Percentiles rank a stretch among this genome's conserved stretches.
Conservation (phyloP, 1,140 invertebrate species). For the Latrodectus geometricus region DNA sequence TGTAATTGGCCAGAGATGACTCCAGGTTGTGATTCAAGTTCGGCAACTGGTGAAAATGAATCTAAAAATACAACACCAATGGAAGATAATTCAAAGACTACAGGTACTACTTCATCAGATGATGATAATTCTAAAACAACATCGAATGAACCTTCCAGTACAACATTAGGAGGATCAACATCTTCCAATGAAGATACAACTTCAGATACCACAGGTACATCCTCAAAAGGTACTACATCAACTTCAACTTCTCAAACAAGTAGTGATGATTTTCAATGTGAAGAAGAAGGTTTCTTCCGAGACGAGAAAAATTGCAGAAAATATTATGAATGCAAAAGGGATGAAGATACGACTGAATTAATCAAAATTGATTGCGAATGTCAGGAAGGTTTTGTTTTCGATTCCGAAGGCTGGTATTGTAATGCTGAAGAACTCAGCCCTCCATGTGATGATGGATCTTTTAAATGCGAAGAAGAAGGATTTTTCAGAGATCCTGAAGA, state of each 20-base stretch:
- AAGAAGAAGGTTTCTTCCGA: constrained; percentile 63
- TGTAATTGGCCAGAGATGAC: constrained; percentile 65
- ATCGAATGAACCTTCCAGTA: neutral
- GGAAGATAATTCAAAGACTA: neutral
- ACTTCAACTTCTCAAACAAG: neutral
- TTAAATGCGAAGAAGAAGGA: constrained; percentile 54
- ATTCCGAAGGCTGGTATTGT: constrained; percentile 65
- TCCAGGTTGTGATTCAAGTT: constrained; percentile 64
- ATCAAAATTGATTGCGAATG: constrained; percentile 70
- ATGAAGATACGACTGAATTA: constrained; percentile 72
- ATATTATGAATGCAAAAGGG: constrained; percentile 67
- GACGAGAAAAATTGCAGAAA: constrained; percentile 64
- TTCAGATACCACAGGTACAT: neutral
- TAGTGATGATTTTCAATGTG: constrained; percentile 52
- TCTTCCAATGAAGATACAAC: too few relatives aligned
- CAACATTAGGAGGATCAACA: neutral
- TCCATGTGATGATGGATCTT: constrained; percentile 71
- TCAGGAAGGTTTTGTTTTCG: constrained; percentile 68
- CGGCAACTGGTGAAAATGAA: constrained; percentile 68
- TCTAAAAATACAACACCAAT: neutral
- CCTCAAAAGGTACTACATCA: neutral
- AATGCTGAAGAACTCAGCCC: constrained; percentile 73
- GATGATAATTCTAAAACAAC: neutral
- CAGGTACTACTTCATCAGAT: neutral
- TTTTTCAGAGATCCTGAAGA: constrained; percentile 63